Evolutionary conservation across 2,888 invertebrate species (phyloP), one percentile per base, ranked within the genome.

Genomic region (Parnassius apollo): DNA sequence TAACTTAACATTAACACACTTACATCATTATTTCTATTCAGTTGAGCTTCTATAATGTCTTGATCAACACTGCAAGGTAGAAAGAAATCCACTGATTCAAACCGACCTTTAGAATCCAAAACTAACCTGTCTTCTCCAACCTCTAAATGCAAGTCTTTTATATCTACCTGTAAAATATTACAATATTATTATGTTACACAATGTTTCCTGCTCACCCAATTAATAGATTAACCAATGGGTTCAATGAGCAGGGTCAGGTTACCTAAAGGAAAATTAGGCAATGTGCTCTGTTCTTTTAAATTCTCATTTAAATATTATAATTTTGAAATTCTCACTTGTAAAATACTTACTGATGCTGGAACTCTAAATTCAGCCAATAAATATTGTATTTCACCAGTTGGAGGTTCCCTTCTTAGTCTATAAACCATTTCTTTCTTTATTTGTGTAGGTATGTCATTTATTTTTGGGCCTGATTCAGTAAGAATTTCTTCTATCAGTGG

Each of bases 41-140:
- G 72, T 61, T 84, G 79, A 50, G 91, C 91, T 73, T 86, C 83
- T 68, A 89, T 83, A 22, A 84, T 53, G 42, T 93, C 92, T 75
- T 94, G 93, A 74, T 95, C 93, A 10, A 96, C 92, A 62, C 87
- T 90, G 75, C 93, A 93, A 0, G 95, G 95, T 35, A 96, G 78
- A 75, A 94, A 96, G 75, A 95, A 93, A 78, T 96, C 96, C 57
- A 96, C 92, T 9, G 93, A 76, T 70, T 94, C 93, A 67, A 92
- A 93, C 66, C 90, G 80, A 50, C 93, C 93, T 65, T 91, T 91
- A 0, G 93, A 93, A 72, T 95, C 94, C 50, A 96, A 78, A 11
- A 96, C 85, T 62, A 96, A 90, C 64, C 96, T 93, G 82, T 96
- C 96, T 77, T 95, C 95, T n/a, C 95, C 95, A 42, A 96, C 85